phyloP scores from a whole-genome alignment of 2,888 invertebrate species.

The Meandrusa payeni region DNA sequence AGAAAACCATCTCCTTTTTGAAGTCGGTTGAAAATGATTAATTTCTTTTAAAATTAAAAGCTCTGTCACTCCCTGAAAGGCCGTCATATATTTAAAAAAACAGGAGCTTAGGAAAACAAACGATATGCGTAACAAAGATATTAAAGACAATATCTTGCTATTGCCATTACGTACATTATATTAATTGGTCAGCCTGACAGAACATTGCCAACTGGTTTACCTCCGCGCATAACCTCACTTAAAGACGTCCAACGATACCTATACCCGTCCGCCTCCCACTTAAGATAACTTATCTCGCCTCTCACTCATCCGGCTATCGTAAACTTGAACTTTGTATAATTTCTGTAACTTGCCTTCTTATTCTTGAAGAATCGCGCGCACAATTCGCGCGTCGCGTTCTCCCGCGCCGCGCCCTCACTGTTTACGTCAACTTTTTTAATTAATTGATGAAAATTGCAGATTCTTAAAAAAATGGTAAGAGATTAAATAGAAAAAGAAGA shows the following conservation, averaged over 20 bases:
- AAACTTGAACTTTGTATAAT: conserved; percentile 64
- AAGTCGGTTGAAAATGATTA: too few relatives aligned
- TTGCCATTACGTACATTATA: too few relatives aligned
- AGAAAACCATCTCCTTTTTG: too few relatives aligned
- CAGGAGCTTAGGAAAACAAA: too few relatives aligned
- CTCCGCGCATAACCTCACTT: conserved; percentile 38
- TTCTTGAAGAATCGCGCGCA: conserved; percentile 44
- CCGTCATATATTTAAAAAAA: too few relatives aligned
- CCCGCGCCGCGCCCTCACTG: conserved; percentile 31
- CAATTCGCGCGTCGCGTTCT: conserved; percentile 42
- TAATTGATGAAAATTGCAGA: conserved; percentile 30
- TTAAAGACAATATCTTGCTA: too few relatives aligned
- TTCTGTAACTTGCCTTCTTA: conserved; percentile 46
- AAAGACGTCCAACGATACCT: conserved; percentile 32
- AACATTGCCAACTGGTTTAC: conserved; percentile 57
- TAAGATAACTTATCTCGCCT: conserved; percentile 29
- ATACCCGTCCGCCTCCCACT: conserved; percentile 35
- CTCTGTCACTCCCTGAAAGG: too few relatives aligned
- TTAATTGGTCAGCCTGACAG: conserved; percentile 43
- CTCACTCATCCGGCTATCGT: conserved; percentile 48
- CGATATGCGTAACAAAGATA: too few relatives aligned
- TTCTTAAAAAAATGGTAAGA: conserved; percentile 19
- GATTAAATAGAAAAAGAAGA: background rate
- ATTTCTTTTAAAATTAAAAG: too few relatives aligned
- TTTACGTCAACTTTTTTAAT: conserved; percentile 39